These are phyloP conservation scores for Takifugu flavidus DNA, from an alignment of 2,113 vertebrate genomes.

Conservation along the genomic window DNA sequence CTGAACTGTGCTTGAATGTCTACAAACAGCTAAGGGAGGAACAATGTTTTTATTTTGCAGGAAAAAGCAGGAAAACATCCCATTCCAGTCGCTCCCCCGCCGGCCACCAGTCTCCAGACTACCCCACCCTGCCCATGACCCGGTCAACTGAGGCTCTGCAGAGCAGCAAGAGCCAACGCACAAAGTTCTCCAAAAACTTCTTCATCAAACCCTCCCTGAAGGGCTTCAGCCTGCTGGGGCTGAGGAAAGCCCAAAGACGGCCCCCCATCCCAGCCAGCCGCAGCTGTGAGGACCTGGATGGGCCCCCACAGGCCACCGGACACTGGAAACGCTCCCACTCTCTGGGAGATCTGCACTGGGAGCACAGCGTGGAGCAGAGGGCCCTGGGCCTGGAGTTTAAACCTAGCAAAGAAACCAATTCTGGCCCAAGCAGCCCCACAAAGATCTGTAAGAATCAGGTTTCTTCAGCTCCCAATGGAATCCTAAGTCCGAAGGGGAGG, in stretches of 20 bases:
- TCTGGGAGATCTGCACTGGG: constrained; percentile 86
- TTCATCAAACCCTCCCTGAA: constrained; percentile 68
- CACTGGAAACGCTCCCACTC: constrained; percentile 88
- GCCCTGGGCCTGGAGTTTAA: constrained; percentile 37
- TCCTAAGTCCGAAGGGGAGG: constrained; percentile 50
- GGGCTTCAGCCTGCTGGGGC: constrained; percentile 55
- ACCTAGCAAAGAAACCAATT: constrained; percentile 29
- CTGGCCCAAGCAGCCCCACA: constrained; percentile 22
- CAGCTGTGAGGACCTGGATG: constrained; percentile 88
- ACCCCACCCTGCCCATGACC: constrained; percentile 80
- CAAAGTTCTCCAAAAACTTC: constrained; percentile 60
- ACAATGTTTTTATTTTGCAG: constrained; percentile 70
- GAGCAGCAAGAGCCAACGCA: constrained; percentile 71
- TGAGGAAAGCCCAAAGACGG: constrained; percentile 77
- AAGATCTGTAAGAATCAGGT: constrained; percentile 20
- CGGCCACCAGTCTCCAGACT: constrained; percentile 78
- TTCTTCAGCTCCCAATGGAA: constrained; percentile 14
- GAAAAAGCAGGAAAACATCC: constrained; percentile 81
- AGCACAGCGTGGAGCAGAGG: constrained; percentile 63
- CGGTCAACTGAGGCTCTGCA: constrained; percentile 76
- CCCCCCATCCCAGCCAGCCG: constrained; percentile 79
- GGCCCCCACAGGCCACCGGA: constrained; percentile 51
- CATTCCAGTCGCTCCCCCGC: constrained; percentile 77
- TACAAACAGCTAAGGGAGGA: constrained; percentile 1
- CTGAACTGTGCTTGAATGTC: too few species aligned